Conservation (phyloP, 2,113 vertebrate species). For the Anser cygnoides region DNA sequence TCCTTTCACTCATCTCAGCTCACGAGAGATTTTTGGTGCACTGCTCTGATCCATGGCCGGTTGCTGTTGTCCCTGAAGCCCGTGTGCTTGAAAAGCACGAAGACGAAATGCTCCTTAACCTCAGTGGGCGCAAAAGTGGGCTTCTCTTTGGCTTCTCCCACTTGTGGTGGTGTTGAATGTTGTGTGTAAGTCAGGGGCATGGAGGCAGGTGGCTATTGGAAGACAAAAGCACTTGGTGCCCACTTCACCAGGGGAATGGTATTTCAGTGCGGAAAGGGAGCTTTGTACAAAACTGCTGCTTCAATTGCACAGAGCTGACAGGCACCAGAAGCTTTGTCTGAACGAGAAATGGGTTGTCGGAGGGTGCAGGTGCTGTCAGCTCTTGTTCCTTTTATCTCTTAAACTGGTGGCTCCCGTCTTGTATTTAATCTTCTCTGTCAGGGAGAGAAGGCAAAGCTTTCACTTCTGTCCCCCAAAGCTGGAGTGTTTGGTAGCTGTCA, state of each 20-base stretch:
- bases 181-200: not conserved
- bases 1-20: not conserved
- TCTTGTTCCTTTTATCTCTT: constrained; percentile 41
- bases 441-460: not conserved
- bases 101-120: not conserved
- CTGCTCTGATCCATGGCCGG: not conserved
- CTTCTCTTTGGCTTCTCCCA: not conserved
- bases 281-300: not conserved
- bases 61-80: not conserved
- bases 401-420: not conserved
- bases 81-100: not conserved
- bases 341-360: not conserved
- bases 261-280: rapidly evolving
- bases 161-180: not conserved
- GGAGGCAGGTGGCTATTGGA: not conserved
- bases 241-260: not conserved
- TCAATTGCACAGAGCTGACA: rapidly evolving
- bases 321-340: not conserved
- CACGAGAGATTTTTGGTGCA: not conserved
- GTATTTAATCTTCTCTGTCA: not conserved
- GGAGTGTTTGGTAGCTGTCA: not conserved
- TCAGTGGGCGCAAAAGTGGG: rapidly evolving
- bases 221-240: not conserved
- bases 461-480: rapidly evolving
- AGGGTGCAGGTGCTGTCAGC: constrained; percentile 49